Evolutionary conservation across 2,113 vertebrate species (phyloP), one percentile per base, ranked within the genome.

Genomic region (Sakesphorus luctuosus): DNA sequence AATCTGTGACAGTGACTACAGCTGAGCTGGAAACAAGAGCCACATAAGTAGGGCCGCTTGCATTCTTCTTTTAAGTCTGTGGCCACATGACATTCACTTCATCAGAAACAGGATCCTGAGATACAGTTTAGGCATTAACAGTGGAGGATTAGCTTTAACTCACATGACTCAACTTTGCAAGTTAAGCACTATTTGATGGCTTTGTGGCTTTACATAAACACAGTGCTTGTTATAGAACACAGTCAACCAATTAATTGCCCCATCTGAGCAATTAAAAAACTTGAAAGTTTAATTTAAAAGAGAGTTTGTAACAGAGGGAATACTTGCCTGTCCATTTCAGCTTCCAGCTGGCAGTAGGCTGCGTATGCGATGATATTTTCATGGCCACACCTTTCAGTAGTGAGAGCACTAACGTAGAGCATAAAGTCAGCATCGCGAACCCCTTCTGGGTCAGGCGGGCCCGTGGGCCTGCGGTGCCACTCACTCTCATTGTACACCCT

Each of bases 311-410:
- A 13, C 79, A 52, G 31, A 53, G 13, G 18, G 16, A 87, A 95
- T 33, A 71, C 80, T 97, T 93, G 98, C 99, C 99, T 99, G 98
- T 99, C 99, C 94, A 98, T 98, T 95, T 99, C 98, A 17, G 99
- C 98, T 98, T 99, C 99, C 95, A 99, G 98, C 20, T 99, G 99
- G 96, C 99, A 99, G 95, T 99, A 99, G 13, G 99, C 99, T 66
- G 99, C 99, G 13, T 99, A 99, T 5, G 99, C 99, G 80, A 99
- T 99, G 52, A 99, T 99, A 91, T 99, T 99, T 96, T 99, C 99
- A 93, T 99, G 99, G 43, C 98, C 98, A 69, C 99, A 99, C 46
- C 99, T 98, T 85, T 99, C 99, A 3, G 99, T 99, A 43, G 98
- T 99, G 97, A 99, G 90, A 38, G 98, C 99, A 68, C 99, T 99